Base-by-base conservation (phyloP, 2,113 vertebrate genomes). In the Cynoglossus semilaevis region DNA sequence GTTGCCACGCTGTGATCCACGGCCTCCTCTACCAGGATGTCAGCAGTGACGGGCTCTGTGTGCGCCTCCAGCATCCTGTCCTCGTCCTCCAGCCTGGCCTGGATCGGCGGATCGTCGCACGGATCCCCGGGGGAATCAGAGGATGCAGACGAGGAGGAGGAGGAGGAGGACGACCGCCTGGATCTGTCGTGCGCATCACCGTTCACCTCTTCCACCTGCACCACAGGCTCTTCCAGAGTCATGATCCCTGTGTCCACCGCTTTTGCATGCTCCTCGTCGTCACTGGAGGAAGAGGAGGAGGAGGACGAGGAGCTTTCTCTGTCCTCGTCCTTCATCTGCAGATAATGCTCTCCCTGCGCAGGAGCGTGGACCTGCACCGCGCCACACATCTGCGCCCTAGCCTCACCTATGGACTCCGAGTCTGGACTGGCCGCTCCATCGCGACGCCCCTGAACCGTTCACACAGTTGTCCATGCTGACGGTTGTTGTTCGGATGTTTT, bases 1-100 rank as follows among this genome's bases (percentile, higher is more conserved):
- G 77, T 77, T 50, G 74, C 79, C 43, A 89, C 58, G 9, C 61
- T 84, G 81, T 77, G 77, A 58, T 90, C 79, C 1, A 84, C 74
- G 0, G 37, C 13, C 36, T 76, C 72, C 15, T 76, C 73, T 1
- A 56, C 70, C 17, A 63, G 47, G 10, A 51, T 14, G 54, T 56
- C 58, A 3, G 22, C 43, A 40, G 38, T 40, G n/a, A n/a, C n/a
- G n/a, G n/a, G n/a, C n/a, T 38, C 9, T 36, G 1, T 87, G 81
- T 7, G 74, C 59, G 0, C 44, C 2, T 38, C 2, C 12, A 38
- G 9, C 64, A 1, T 64, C 63, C 3, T 83, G n/a, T n/a, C 76
- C 42, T 80, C 83, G 0, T 69, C 46, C 13, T 13, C 55, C 7
- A 4, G 36, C 36, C 9, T 37, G 7, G 15, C 29, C 1, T 58